Base-by-base conservation (phyloP, 1,140 invertebrate species). In the Drosophila virilis region DNA sequence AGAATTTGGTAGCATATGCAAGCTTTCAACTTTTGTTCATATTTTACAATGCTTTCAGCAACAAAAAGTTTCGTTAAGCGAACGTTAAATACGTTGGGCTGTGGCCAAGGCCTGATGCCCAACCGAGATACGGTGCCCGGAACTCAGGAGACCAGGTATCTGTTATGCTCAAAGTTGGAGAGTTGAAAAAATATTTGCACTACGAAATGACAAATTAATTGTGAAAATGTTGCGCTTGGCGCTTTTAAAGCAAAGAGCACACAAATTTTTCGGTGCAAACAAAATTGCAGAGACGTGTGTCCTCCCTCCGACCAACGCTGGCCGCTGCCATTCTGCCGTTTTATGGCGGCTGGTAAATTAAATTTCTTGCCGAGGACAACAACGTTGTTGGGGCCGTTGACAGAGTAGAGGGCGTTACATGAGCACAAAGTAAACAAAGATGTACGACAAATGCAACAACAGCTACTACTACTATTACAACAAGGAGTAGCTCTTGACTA, bases 351-450 rank as follows among this genome's bases (percentile, higher is more conserved):
- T 66, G 78, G 62, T 46, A 86, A 86, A 86, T 86, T 76, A 88
- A 86, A 86, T 86, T 86, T 71, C 83, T 82, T 59, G 52, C 48
- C 51, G 13, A 35, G 54, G 37, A 58, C 61, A 72, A 33, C 35
- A 32, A 35, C 38, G 52, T 38, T 40, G 52, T 55, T 40, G 42
- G 38, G 35, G 28, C 51, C 32, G 59, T 9, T 13, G 50, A 6
- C 38, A 22, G 13, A 4, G 38, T 9, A 7, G 13, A 32, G 70
- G 50, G 64, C 64, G 68, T 72, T 75, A 86, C 82, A 79, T 77
- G 74, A 78, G 73, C 71, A 69, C 62, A 62, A 78, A 82, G 72
- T 88, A 77, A 88, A 86, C 82, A 86, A 88, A 88, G 78, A 82
- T 82, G 83, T 78, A 55, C 78, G 68, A 65, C 80, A 73, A 84